phyloP scores from a whole-genome alignment of 2,113 vertebrate species.

The Eclectus roratus region DNA sequence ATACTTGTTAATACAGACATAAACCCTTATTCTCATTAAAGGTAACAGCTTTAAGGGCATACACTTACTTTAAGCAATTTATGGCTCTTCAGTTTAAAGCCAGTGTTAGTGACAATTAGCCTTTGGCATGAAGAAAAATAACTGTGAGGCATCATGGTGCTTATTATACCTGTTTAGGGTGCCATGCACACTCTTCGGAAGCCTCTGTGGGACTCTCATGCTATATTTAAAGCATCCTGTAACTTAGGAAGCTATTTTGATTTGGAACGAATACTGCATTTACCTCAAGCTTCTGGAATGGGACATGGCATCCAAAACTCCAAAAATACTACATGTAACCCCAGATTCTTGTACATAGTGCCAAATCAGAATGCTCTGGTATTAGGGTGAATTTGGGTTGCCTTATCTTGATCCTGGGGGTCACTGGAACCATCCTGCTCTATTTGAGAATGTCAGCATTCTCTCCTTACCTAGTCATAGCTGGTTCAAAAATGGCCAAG shows the following conservation, averaged over 20 bases:
- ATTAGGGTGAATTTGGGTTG: slow-evolving; percentile 59
- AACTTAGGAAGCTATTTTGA: slow-evolving; percentile 69
- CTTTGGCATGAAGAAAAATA: background rate
- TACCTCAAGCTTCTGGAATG: slow-evolving; percentile 73
- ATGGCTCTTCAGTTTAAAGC: background rate
- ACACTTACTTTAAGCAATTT: background rate
- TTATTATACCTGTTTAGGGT: slow-evolving; percentile 11
- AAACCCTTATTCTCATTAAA: background rate
- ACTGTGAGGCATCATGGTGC: background rate
- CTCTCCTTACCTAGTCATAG: slow-evolving; percentile 55
- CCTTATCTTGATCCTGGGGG: slow-evolving; percentile 30
- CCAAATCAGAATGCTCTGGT: slow-evolving; percentile 47
- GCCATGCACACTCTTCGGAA: background rate
- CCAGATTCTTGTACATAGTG: slow-evolving; percentile 40
- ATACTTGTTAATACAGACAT: background rate
- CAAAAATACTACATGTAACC: slow-evolving; percentile 63
- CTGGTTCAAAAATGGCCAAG: slow-evolving; percentile 7
- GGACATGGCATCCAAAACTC: slow-evolving; percentile 63
- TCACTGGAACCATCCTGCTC: slow-evolving; percentile 13
- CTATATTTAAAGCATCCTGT: slow-evolving; percentile 67
- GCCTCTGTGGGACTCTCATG: background rate
- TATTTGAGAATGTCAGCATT: slow-evolving; percentile 68
- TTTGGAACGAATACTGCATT: slow-evolving; percentile 49
- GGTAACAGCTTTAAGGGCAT: background rate
- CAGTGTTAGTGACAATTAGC: background rate